phyloP scores from a whole-genome alignment of 2,797 vertebrate species.

The Carduelis carduelis region DNA sequence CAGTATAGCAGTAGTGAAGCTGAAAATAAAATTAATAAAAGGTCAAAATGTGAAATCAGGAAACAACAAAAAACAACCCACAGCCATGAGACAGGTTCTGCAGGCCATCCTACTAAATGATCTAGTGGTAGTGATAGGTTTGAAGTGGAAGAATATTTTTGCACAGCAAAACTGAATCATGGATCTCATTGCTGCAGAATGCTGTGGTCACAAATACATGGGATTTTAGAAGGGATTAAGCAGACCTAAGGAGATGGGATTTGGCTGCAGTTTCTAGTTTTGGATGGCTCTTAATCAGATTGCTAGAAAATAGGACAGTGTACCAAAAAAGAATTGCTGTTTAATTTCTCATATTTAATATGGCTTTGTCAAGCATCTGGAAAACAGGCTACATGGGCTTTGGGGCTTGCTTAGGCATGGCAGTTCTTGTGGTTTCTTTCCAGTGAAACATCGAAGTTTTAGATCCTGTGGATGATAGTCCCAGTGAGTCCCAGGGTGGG shows the following conservation, averaged over 20 bases:
- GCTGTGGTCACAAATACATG: background rate
- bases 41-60: background rate
- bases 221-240: background rate
- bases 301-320: background rate
- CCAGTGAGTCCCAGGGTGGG: background rate
- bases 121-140: background rate
- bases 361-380: background rate
- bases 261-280: background rate
- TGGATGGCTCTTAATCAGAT: background rate
- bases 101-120: background rate
- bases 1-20: background rate
- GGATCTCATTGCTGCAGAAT: background rate
- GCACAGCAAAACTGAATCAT: background rate
- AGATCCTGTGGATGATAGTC: background rate
- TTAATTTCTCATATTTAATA: background rate
- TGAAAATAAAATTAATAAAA: background rate
- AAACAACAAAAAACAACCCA: background rate
- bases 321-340: background rate
- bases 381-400: background rate
- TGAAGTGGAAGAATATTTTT: background rate
- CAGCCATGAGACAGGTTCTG: background rate
- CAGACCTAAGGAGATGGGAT: background rate
- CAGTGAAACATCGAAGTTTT: background rate
- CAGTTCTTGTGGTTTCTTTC: background rate
- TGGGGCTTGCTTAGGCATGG: background rate